These are phyloP conservation scores for Lysandra bellargus DNA, from an alignment of 2,888 invertebrate genomes.

Conservation along the genomic window DNA sequence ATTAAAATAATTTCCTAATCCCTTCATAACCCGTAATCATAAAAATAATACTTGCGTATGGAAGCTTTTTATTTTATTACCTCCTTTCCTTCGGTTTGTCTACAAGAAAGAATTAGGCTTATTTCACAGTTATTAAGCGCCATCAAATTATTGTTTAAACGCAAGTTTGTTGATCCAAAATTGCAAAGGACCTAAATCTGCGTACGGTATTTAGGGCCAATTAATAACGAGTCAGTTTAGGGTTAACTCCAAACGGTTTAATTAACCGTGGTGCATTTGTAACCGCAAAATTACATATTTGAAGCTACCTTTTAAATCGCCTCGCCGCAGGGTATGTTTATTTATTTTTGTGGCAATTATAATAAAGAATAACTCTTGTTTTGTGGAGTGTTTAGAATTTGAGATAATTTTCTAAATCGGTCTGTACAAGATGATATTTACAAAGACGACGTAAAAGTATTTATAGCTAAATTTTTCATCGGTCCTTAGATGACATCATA, in stretches of 20 bases:
- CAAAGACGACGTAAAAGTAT: background rate
- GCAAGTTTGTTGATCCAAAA: conserved; percentile 32
- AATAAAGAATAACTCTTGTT: conserved; percentile 16
- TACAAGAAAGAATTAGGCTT: background rate
- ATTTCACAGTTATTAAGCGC: background rate
- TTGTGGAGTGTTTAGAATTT: background rate
- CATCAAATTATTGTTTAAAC: background rate
- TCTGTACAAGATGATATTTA: background rate
- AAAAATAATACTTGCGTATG: too few species aligned
- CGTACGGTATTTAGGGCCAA: conserved; percentile 65
- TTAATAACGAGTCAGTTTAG: conserved; percentile 64
- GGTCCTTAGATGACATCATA: too few species aligned
- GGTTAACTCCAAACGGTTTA: conserved; percentile 48
- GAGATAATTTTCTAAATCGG: background rate
- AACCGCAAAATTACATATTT: conserved; percentile 67
- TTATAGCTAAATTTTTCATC: too few species aligned
- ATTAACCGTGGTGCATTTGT: conserved; percentile 63
- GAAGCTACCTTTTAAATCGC: conserved; percentile 48
- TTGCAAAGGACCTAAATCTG: conserved; percentile 46
- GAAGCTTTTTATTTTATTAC: too few species aligned
- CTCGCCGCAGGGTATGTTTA: conserved; percentile 25
- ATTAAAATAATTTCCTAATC: background rate
- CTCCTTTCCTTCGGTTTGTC: background rate
- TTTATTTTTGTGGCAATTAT: conserved; percentile 25
- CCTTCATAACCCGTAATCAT: background rate